These are phyloP conservation scores for Isurus oxyrinchus DNA, from an alignment of 2,113 vertebrate genomes.

Conservation along the genomic window DNA sequence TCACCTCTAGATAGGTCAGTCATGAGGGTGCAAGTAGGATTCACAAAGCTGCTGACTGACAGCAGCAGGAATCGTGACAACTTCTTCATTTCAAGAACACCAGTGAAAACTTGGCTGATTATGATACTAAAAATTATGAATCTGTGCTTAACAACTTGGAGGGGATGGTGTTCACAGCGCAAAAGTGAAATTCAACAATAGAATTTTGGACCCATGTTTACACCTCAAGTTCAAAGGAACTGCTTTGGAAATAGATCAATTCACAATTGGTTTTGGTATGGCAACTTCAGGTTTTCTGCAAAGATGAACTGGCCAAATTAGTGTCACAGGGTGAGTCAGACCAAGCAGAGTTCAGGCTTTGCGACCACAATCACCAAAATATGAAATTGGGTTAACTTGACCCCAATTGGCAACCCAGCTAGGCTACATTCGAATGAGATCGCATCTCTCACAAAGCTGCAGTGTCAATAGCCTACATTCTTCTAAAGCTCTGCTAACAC, in stretches of 20 bases:
- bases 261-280: not conserved
- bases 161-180: not conserved
- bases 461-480: not conserved
- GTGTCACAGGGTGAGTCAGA: not conserved
- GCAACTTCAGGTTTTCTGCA: constrained; percentile 13
- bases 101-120: not conserved
- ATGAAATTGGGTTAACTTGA: not conserved
- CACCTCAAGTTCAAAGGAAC: not conserved
- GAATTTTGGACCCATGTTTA: not conserved
- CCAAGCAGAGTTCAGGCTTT: not conserved
- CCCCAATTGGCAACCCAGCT: not conserved
- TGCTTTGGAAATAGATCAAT: not conserved
- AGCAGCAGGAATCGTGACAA: not conserved
- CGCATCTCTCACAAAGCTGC: not conserved
- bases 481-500: not conserved
- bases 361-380: not conserved
- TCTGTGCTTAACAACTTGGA: not conserved
- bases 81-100: not conserved
- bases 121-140: not conserved
- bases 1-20: not conserved
- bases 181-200: not conserved
- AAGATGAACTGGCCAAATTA: not conserved
- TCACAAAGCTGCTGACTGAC: not conserved
- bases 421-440: not conserved
- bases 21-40: too few relatives aligned